These are phyloP conservation scores for Malurus leucopterus DNA, from an alignment of 2,797 vertebrate species.

Conservation along the genomic window DNA sequence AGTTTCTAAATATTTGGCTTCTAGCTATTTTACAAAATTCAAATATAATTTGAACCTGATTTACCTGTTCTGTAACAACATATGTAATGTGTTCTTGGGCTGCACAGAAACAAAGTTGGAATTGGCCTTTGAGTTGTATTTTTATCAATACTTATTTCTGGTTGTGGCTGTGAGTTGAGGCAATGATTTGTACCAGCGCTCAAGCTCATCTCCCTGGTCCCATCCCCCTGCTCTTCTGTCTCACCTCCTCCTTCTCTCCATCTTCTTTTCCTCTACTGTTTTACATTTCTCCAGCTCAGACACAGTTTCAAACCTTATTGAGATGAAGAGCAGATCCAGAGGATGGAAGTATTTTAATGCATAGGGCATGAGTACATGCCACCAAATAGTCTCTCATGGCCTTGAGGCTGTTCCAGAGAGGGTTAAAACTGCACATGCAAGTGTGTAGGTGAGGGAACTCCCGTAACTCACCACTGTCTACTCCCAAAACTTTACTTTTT, in stretches of 20 bases:
- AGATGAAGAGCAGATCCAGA: neutral
- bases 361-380: neutral
- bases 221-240: neutral
- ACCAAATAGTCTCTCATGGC: neutral
- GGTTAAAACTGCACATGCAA: neutral
- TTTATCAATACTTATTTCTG: neutral
- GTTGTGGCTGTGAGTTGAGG: neutral
- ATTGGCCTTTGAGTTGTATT: neutral
- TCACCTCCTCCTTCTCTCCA: neutral
- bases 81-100: neutral
- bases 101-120: neutral
- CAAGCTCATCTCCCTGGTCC: neutral
- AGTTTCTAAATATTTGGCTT: neutral
- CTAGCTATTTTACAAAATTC: neutral
- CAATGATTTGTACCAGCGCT: neutral
- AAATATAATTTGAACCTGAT: neutral
- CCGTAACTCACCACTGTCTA: neutral
- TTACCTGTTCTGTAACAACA: fast-evolving
- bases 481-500: neutral
- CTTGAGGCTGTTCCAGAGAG: neutral
- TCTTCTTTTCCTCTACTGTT: neutral
- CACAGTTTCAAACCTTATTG: neutral
- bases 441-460: neutral
- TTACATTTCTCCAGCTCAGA: neutral
- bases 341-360: neutral